Evolutionary conservation across 2,113 vertebrate genomes (phyloP), one percentile per base, ranked within the genome.

Genomic region (Lates calcarifer): DNA sequence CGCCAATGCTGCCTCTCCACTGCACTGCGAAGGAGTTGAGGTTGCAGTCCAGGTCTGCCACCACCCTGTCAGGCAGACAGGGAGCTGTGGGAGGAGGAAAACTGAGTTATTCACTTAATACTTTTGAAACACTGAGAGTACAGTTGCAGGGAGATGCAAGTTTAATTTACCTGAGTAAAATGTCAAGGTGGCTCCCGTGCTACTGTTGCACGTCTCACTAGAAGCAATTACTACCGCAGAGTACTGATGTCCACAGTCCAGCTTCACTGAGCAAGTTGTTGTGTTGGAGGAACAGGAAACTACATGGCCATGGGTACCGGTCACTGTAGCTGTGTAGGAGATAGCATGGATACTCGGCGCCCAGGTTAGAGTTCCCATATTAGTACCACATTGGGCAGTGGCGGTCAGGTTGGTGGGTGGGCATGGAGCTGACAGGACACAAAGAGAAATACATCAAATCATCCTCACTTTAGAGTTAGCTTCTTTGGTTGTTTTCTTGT

Each of bases 231-330:
- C 92, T 4, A 90, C 77, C 0, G 90, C 93, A 0, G 82, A 79
- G 79, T 95, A 95, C 9, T 33, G 49, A 8, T 28, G 57, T 2
- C 90, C 91, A 49, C 95, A 96, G 55, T 95, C 88, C 74, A 95
- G 65, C 58, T 74, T 87, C 28, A 91, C 60, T 0, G 75, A 82
- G 78, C 95, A 95, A 53, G 73, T 90, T 0, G 93, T 93, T 22
- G 39, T 64, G 76, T 87, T 91, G 51, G 94, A 83, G 5, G 35
- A 84, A 47, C 95, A 96, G 80, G 84, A 91, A 39, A 62, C 74
- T 0, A 61, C 63, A 2, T 89, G 84, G 5, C 94, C 93, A 0
- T 94, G 80, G 53, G 41, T 53, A 11, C 93, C 91, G 1, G 82
- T 89, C 2, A 89, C 77, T 2, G 72, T 90, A 2, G 87, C 91